Percentiles rank a stretch among this genome's conserved stretches.
Evolutionary conservation across 2,888 invertebrate species (phyloP).

Genomic region (Crocallis elinguaria): DNA sequence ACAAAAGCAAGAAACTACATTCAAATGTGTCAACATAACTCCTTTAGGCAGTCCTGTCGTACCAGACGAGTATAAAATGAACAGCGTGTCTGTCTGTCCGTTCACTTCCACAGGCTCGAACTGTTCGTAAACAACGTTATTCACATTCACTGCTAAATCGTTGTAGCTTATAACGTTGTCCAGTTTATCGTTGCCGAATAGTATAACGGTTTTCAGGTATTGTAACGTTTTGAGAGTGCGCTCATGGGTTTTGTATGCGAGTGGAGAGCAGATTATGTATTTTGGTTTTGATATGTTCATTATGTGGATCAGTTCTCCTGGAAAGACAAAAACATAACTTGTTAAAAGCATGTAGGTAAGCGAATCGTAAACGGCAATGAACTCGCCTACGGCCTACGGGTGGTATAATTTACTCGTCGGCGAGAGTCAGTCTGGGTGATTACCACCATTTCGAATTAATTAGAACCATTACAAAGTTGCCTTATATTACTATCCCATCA

Average conservation of each 20-base stretch:
- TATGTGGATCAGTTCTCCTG: constrained; percentile 67
- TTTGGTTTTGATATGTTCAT: constrained; percentile 63
- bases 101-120: constrained; percentile 54
- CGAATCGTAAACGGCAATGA: too few species aligned
- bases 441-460: too few species aligned
- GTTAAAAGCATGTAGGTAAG: neutral
- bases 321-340: constrained; percentile 22
- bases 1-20: constrained; percentile 47
- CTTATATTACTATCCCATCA: too few species aligned
- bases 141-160: constrained; percentile 48
- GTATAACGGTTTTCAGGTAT: constrained; percentile 53
- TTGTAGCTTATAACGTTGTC: constrained; percentile 49
- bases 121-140: constrained; percentile 52
- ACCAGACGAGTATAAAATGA: constrained; percentile 71
- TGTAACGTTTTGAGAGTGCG: constrained; percentile 45
- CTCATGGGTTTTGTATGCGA: constrained; percentile 50
- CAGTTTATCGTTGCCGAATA: constrained; percentile 53
- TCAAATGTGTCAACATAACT: constrained; percentile 66
- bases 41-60: constrained; percentile 75
- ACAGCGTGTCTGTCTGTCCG: constrained; percentile 55
- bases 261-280: constrained; percentile 60
- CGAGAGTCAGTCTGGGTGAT: too few species aligned
- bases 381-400: too few species aligned
- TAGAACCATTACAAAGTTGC: too few species aligned
- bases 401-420: too few species aligned